Percentiles rank a stretch among this genome's conserved stretches.
Evolutionary conservation across 2,113 vertebrate species (phyloP).

Genomic region (Halcyon malimbica): DNA sequence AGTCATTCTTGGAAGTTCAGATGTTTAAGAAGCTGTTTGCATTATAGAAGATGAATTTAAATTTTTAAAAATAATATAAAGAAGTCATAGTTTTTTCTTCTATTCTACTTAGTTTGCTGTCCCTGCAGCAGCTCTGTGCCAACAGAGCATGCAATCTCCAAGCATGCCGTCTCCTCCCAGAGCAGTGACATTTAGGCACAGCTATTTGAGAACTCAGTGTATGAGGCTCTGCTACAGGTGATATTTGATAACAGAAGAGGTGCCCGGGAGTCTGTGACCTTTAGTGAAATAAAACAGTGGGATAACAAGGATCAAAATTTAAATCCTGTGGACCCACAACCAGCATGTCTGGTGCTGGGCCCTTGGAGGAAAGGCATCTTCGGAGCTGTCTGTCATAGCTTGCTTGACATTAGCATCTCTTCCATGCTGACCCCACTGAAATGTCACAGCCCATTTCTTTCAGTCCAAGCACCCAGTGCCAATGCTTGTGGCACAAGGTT

Average conservation of each 20-base stretch:
- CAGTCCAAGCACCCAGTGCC: background rate
- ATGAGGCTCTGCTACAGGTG: background rate
- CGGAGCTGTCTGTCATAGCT: background rate
- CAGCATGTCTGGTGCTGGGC: background rate
- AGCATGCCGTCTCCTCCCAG: background rate
- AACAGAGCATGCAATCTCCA: background rate
- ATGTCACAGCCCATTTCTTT: slow-evolving; percentile 20
- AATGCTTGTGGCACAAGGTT: background rate
- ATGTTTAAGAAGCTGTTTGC: background rate
- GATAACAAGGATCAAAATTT: slow-evolving; percentile 40
- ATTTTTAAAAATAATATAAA: background rate
- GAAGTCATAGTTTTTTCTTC: background rate
- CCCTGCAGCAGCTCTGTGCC: background rate
- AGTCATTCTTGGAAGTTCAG: background rate
- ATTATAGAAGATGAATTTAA: background rate
- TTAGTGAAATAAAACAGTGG: slow-evolving; percentile 45
- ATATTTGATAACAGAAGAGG: slow-evolving; percentile 25
- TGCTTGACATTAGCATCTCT: slow-evolving; percentile 37
- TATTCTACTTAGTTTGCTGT: background rate
- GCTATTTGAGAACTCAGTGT: background rate
- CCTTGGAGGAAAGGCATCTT: background rate
- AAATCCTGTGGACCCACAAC: background rate
- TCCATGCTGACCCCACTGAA: background rate
- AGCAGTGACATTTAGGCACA: slow-evolving; percentile 27
- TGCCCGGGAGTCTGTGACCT: slow-evolving; percentile 20